A percentile compares a stretch with the other conserved stretches of the same genome.
phyloP scores from a whole-genome alignment of 2,113 vertebrate genomes.

The Coryphaenoides rupestris region DNA sequence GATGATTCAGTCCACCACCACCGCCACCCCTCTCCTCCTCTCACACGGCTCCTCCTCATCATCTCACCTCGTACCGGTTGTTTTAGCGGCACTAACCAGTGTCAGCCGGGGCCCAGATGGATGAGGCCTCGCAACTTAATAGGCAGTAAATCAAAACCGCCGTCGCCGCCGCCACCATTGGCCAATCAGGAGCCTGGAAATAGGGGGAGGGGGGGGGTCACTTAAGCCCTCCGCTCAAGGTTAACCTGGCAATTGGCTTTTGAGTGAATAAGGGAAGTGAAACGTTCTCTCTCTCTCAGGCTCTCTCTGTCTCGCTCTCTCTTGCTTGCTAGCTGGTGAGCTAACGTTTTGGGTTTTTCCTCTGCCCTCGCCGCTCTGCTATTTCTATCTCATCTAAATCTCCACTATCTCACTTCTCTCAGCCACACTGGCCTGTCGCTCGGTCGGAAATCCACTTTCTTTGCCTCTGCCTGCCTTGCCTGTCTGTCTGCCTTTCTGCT shows the following conservation, averaged over 20 bases:
- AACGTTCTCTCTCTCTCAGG: slow-evolving; percentile 5
- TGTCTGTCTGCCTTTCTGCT: slow-evolving; percentile 5
- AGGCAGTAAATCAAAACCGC: slow-evolving; percentile 55
- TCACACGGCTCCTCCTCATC: slow-evolving; percentile 37
- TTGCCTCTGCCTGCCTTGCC: not conserved
- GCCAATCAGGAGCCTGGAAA: slow-evolving; percentile 38
- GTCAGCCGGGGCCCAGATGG: slow-evolving; percentile 45
- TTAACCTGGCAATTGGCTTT: slow-evolving; percentile 27
- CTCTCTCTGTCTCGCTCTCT: slow-evolving; percentile 16
- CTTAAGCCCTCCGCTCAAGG: slow-evolving; percentile 40
- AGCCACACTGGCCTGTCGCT: slow-evolving; percentile 14
- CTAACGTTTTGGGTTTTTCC: not conserved
- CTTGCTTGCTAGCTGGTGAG: not conserved
- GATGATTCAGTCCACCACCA: slow-evolving; percentile 21
- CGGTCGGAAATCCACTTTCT: slow-evolving; percentile 25
- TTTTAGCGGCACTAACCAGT: slow-evolving; percentile 53
- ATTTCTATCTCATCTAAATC: slow-evolving; percentile 23
- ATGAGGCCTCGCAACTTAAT: slow-evolving; percentile 55
- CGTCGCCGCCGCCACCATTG: not conserved
- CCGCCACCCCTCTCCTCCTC: slow-evolving; percentile 1
- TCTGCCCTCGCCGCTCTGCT: slow-evolving; percentile 23
- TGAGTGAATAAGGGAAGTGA: not conserved
- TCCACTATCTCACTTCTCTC: no score
- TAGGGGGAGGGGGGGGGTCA: not conserved
- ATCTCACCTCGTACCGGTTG: slow-evolving; percentile 64